These are phyloP conservation scores for Hapalemur alaotrensis DNA, from an alignment of 2,797 vertebrate genomes.

Conservation along the genomic window DNA sequence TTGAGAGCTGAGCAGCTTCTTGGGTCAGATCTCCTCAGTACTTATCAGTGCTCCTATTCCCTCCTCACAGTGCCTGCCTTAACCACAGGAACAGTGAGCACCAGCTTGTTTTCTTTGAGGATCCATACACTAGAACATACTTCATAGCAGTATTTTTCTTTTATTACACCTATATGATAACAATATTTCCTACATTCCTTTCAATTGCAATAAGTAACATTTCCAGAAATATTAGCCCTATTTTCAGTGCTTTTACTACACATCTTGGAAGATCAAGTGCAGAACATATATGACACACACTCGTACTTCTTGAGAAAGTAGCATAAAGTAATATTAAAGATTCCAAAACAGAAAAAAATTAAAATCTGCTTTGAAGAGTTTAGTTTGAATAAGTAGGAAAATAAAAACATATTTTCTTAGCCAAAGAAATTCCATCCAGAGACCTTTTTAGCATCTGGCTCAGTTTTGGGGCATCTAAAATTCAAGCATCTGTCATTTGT, in stretches of 20 bases:
- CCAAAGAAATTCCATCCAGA: neutral
- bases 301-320: neutral
- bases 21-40: neutral
- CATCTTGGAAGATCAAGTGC: neutral
- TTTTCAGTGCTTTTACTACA: neutral
- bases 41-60: neutral
- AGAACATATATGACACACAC: neutral
- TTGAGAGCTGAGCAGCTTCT: neutral
- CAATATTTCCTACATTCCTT: neutral
- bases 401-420: neutral
- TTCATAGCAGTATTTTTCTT: neutral
- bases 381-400: neutral
- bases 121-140: neutral
- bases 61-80: neutral
- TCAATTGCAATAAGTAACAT: neutral
- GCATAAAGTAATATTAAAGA: neutral
- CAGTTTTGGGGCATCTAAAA: neutral
- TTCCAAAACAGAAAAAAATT: neutral
- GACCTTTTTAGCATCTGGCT: neutral
- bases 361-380: slow-evolving; percentile 7
- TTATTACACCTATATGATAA: neutral
- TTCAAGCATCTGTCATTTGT: neutral
- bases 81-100: neutral
- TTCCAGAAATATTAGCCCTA: neutral
- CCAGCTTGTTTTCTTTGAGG: neutral